A percentile compares a stretch with the other conserved stretches of the same genome.
These are phyloP conservation scores for Phalloptychus januarius DNA, from an alignment of 2,797 vertebrate species.

Conservation along the genomic window DNA sequence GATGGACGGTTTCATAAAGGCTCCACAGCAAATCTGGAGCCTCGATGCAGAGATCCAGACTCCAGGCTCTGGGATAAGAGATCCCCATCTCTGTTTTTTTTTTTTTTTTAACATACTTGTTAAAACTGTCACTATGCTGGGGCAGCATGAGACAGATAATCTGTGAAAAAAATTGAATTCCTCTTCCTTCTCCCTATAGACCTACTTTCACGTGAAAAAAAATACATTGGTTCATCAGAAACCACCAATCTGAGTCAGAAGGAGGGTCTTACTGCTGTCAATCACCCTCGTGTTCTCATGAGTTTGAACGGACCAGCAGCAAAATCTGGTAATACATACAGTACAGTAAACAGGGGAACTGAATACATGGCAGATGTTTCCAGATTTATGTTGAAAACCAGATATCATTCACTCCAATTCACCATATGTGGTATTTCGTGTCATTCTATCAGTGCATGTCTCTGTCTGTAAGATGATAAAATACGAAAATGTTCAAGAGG, in stretches of 20 bases:
- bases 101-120: no score
- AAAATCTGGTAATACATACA: background rate
- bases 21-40: background rate
- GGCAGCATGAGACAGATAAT: no score
- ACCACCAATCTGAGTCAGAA: no score
- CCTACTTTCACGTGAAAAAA: no score
- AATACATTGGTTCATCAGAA: no score
- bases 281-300: background rate
- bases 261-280: no score
- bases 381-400: background rate
- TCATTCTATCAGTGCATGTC: background rate
- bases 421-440: background rate
- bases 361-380: background rate
- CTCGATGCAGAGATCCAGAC: no score
- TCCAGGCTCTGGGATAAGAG: no score
- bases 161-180: no score
- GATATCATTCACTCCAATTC: background rate
- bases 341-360: background rate
- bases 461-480: background rate
- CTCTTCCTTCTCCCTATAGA: no score
- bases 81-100: background rate
- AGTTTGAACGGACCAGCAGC: background rate
- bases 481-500: background rate
- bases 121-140: no score
- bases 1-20: background rate